A percentile compares a stretch with the other conserved stretches of the same genome.
These are phyloP conservation scores for Peromyscus polionotus DNA, from an alignment of 2,113 vertebrate species.

Conservation along the genomic window DNA sequence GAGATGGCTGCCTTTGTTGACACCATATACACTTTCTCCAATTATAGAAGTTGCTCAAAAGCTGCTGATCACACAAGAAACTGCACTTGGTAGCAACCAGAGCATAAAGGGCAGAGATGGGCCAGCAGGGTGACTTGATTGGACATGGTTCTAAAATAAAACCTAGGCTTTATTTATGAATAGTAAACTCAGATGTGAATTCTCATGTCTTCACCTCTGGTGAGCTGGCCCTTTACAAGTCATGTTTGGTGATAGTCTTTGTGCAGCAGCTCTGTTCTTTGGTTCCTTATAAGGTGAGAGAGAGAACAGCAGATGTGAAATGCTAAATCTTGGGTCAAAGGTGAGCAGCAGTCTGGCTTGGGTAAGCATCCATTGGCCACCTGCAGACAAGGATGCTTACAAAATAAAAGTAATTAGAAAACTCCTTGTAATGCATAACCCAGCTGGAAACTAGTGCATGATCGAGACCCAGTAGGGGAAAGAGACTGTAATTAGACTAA, in stretches of 20 bases:
- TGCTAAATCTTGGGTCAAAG: slow-evolving; percentile 56
- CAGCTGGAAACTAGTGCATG: slow-evolving; percentile 85
- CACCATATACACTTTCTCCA: not conserved
- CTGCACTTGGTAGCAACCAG: not conserved
- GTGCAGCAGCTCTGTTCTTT: slow-evolving; percentile 67
- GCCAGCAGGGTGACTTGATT: not conserved
- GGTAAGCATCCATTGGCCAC: slow-evolving; percentile 80
- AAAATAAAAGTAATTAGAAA: slow-evolving; percentile 84
- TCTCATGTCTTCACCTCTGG: not conserved
- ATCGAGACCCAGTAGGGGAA: slow-evolving; percentile 79
- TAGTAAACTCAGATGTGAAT: not conserved
- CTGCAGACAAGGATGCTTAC: slow-evolving; percentile 73
- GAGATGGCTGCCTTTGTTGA: not conserved
- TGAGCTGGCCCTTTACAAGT: not conserved
- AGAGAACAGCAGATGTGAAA: slow-evolving; percentile 60
- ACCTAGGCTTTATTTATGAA: slow-evolving; percentile 6
- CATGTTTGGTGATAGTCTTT: not conserved
- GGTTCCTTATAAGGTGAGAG: slow-evolving; percentile 18
- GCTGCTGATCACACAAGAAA: not conserved
- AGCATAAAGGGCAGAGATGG: fast-evolving
- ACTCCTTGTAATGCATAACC: slow-evolving; percentile 74
- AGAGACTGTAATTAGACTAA: slow-evolving; percentile 83
- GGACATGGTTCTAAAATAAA: not conserved
- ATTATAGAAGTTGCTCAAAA: not conserved
- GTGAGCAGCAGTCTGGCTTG: slow-evolving; percentile 75